Evolutionary conservation across 1,140 invertebrate species (phyloP), one percentile per base, ranked within the genome.

Genomic region (Zaprionus ornatus): DNA sequence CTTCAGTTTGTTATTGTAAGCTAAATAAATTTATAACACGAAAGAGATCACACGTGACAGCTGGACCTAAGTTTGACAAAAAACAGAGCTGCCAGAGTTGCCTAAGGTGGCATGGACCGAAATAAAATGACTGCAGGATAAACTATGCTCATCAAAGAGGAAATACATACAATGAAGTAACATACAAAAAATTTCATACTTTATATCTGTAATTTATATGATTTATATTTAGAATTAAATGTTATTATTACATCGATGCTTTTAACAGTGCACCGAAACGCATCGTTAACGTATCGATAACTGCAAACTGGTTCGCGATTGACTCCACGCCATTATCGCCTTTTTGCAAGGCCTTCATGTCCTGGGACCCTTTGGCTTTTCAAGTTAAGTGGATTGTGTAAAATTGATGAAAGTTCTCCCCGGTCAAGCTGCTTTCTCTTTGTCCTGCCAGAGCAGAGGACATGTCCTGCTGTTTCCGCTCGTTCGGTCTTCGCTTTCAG

Each of bases 311-410:
- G n/a, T 17, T 17, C 40, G n/a, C 40, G 7, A 9, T 17, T 17
- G 40, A 19, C n/a, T 45, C 40, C n/a, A n/a, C 40, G 9, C 7
- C 40, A 42, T 42, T 45, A 45, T 45, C 40, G 40, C 40, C 40
- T 17, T 45, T 45, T 17, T 45, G 40, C 40, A 6, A 45, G n/a
- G 19, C 40, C n/a, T 42, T 15, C 37, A 6, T 40, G 37, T 15
- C 37, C 37, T 6, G 52, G 25, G 1, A 27, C 25, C 55, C 77
- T 77, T 45, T 54, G 37, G 73, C 68, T 52, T 70, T 77, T 76
- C 61, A 52, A 77, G 73, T 70, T 84, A 84, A 84, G 81, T 84
- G 80, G 64, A 82, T 82, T 82, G 79, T 82, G 67, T 65, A 60
- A 82, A 82, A 82, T 79, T 79, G 63, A 85, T 84, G 77, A 78